Evolutionary conservation across 92 coral and sea anemone genomes (phyloP), one percentile per base, ranked within the genome.

Genomic region (Actinostola sp.): DNA sequence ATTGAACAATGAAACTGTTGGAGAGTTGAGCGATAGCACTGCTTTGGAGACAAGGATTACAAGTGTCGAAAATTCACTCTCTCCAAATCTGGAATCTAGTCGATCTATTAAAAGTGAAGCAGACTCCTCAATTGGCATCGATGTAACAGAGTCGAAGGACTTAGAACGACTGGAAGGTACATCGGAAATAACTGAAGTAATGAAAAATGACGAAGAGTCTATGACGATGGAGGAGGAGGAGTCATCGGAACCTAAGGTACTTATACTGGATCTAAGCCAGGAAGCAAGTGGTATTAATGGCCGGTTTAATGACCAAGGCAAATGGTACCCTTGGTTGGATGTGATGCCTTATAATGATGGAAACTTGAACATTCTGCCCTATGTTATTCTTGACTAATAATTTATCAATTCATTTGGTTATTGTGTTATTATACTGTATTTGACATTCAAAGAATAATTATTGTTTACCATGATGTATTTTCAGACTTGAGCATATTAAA

Each of bases 211-310:
- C 58, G 38, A 45, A 17, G 2, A n/a, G n/a, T n/a, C n/a, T n/a
- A n/a, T n/a, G n/a, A n/a, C n/a, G n/a, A n/a, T n/a, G n/a, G n/a
- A 32, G 56, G 72, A 8, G 3, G 72, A 63, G 8, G 81, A 64
- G 6, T 24, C 56, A 16, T 61, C 71, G 4, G 70, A 63, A 33
- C 77, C 92, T 33, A 90, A 67, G 58, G 92, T 83, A 78, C 84
- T 79, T 70, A 80, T 72, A n/a, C 70, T 94, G 61, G 92, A 91
- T 62, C 29, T 92, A 23, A 65, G 72, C 36, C 77, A 64, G 16
- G 77, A 91, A 76, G 97, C 92, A 16, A 79, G 76, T 85, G 98
- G 98, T 25, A 84, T 94, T 19, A 94, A 89, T 16, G 98, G 98
- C 10, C 86, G 88, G 10, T 88, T 76, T 80, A 92, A 93, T 32